Conservation (phyloP, 2,888 invertebrate species). For the Coelopa pilipes region DNA sequence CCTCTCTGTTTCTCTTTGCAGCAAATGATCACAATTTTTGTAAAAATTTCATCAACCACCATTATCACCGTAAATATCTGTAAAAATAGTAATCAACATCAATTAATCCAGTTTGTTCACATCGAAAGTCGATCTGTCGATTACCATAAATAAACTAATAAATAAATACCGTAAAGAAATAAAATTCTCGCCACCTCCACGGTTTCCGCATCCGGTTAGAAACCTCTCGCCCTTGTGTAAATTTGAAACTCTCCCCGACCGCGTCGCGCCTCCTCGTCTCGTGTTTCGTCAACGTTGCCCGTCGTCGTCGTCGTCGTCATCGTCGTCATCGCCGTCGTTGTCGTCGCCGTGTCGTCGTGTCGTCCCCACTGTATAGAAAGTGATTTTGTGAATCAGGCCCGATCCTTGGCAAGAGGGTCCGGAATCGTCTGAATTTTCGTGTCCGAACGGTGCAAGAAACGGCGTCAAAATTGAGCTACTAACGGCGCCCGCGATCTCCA, state of each 20-base stretch:
- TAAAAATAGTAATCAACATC: background rate
- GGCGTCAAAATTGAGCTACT: constrained; percentile 67
- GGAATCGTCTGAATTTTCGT: constrained; percentile 24
- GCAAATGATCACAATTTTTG: constrained; percentile 22
- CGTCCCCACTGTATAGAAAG: too few relatives aligned
- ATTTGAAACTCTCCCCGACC: too few relatives aligned
- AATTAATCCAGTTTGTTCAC: background rate
- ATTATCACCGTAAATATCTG: constrained; percentile 16
- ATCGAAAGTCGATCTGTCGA: background rate
- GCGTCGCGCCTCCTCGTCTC: too few relatives aligned
- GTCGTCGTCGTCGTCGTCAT: too few relatives aligned
- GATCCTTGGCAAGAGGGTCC: too few relatives aligned
- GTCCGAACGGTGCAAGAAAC: constrained; percentile 42
- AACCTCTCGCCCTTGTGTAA: constrained; percentile 1
- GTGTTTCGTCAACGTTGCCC: too few relatives aligned
- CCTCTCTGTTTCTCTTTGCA: constrained; percentile 5
- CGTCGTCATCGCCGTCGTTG: too few relatives aligned
- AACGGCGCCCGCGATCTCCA: constrained; percentile 64
- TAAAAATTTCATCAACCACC: constrained; percentile 15
- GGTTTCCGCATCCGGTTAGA: constrained; percentile 28
- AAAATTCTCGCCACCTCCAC: background rate
- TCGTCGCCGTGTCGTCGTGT: too few relatives aligned
- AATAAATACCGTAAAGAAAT: background rate
- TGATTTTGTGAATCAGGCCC: background rate
- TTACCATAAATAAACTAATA: constrained; percentile 1